Base-by-base conservation (phyloP, 2,797 vertebrate genomes). In the Perodicticus potto region DNA sequence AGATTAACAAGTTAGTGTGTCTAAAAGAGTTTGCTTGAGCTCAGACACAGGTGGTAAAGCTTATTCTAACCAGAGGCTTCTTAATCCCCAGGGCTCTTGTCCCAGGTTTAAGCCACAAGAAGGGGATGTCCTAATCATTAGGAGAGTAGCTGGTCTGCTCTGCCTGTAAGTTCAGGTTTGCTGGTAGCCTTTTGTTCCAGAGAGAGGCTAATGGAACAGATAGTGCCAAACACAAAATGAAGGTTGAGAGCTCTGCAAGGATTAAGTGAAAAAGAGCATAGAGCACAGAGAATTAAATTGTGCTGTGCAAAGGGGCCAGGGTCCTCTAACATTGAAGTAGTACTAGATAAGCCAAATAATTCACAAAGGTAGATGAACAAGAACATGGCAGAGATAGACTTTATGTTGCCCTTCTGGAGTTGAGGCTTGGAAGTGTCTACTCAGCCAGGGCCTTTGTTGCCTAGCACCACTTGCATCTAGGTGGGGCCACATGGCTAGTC, bases 21-120 rank as follows among this genome's bases (percentile, higher is more conserved):
- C 61, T 92, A 37, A 81, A 53, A 89, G 63, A 73, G 83, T 65
- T 59, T 59, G 67, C 55, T 69, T 86, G 49, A 91, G 27, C 59
- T 45, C 37, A 89, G 89, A 74, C 45, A 72, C n/a, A 93, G 72
- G 73, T 63, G 43, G 40, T 63, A 82, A 86, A 89, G 86, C 40
- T 86, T 89, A 89, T 89, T 88, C 81, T 55, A 83, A 0, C 69
- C 29, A 27, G 69, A 89, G 13, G 20, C 82, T 93, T 87, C 43
- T 77, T 19, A 32, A 49, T 80, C 59, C 73, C 12, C 57, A 73
- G 76, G 10, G 6, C 55, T 92, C 81, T 55, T 43, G 25, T 69
- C 10, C 69, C 90, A 40, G 29, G 5, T 67, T 92, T 94, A 63
- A 69, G 27, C 23, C 55, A 93, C 59, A 23, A 87, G 49, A 70